Percentiles rank a stretch among this genome's conserved stretches.
These are phyloP conservation scores for Ophioninae sp. DNA, from an alignment of 2,888 invertebrate genomes.

Conservation along the genomic window DNA sequence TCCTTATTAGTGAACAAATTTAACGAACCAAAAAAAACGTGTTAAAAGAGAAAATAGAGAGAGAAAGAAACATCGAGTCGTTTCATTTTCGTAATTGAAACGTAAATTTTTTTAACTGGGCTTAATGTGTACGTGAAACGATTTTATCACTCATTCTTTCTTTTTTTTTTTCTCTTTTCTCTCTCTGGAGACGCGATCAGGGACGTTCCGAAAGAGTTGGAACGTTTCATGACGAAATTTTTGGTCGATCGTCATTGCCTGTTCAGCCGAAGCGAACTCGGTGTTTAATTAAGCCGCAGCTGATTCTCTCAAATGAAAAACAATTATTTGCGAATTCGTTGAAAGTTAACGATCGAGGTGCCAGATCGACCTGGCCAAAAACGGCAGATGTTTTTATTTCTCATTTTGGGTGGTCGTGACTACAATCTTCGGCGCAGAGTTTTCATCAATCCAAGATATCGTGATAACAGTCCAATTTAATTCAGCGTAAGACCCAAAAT, in stretches of 20 bases:
- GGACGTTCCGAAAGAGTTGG: neutral
- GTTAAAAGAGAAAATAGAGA: no score
- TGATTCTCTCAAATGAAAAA: conserved; percentile 53
- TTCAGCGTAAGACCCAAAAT: neutral
- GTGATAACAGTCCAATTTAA: conserved; percentile 1
- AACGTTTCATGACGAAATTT: neutral
- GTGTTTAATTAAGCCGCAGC: conserved; percentile 33
- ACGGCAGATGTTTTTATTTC: conserved; percentile 59
- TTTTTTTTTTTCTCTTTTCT: neutral
- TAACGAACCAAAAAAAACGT: no score
- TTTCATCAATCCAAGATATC: conserved; percentile 28
- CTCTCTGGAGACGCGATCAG: neutral
- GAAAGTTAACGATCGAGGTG: conserved; percentile 57
- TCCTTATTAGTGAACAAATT: no score
- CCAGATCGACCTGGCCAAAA: conserved; percentile 16
- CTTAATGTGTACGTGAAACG: neutral
- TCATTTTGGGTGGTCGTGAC: conserved; percentile 60
- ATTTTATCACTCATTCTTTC: neutral
- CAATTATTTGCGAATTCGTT: conserved; percentile 58
- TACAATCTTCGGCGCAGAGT: conserved; percentile 54
- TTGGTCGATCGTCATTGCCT: neutral
- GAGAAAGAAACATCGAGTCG: neutral
- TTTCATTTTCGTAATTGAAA: neutral
- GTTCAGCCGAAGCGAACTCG: neutral
- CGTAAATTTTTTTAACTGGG: no score